Evolutionary conservation across 2,888 invertebrate genomes (phyloP), one percentile per base, ranked within the genome.

Genomic region (Lacanobia oleracea): DNA sequence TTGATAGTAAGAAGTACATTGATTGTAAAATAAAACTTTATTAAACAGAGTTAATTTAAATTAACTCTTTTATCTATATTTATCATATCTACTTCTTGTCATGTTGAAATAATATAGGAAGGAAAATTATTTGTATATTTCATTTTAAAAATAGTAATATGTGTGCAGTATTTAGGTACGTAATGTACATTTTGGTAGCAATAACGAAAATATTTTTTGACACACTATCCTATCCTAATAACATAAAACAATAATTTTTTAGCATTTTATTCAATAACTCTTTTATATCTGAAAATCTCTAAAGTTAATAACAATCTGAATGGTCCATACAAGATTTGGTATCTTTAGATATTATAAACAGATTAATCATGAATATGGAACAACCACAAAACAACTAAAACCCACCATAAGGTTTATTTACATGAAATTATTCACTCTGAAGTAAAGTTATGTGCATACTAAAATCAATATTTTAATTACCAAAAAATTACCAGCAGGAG

Each of bases 381-480:
- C 64, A 76, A 33, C 23, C 21, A 57, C 37, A 59, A 43, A 37
- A 14, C 10, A 27, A 60, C 64, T 10, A 43, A 33, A 64, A 54
- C 18, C 1, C 10, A 18, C 33, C 16, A 0, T 37, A 23, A 1
- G 14, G 10, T 8, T 5, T 57, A 62, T 62, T 65, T 43, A 48
- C 14, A 62, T 53, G 33, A 48, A 45, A 77, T 54, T 67, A 54
- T 60, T 67, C 54, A 48, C 48, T 64, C 37, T 54, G 8, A 75
- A 45, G 23, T 8, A 18, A 50, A 60, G n/a, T 40, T 62, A 59
- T 64, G 45, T 66, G 37, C 54, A 63, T 78, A 74, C 6, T 45
- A 50, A 73, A 56, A 74, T 23, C 57, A 51, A 66, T 66, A 51
- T 78, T 63, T 51, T 16, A 79, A 65, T 66, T 54, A 59, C 21